Base-by-base conservation (phyloP, 2,113 vertebrate genomes). In the Poeciliopsis retropinna region DNA sequence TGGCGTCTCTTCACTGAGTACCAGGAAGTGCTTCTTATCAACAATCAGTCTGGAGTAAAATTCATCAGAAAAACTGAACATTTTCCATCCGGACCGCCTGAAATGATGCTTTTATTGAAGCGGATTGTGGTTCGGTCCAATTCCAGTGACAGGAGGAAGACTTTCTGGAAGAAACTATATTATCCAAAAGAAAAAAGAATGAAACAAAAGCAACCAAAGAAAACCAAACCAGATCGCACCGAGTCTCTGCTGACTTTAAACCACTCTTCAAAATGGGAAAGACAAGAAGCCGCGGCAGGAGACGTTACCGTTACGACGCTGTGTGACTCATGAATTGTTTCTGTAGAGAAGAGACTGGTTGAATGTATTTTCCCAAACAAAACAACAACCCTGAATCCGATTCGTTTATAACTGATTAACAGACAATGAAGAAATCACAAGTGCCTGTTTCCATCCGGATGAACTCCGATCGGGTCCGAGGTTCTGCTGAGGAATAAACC, bases 391-490 rank as follows among this genome's bases (percentile, higher is more conserved):
- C 19, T 54, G 19, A 54, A 54, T 54, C 19, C 2, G 25, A n/a
- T 57, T 57, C 19, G n/a, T n/a, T 73, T 64, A 41, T 4, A 29
- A 67, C 7, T 34, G 70, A 73, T 73, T 66, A 64, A 30, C 47
- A 57, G 57, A 30, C 17, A 64, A 73, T 73, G n/a, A 60, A 64
- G 32, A 64, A 67, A 54, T 85, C 77, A n/a, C 70, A 86, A 87
- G 87, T 90, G 88, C 90, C 86, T 85, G 72, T 79, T 78, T 22
- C 13, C 29, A n/a, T 60, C 76, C 51, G 75, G 73, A 67, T 57
- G 19, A 63, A 64, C 28, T 79, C 63, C 0, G 27, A 34, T 73
- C 32, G 3, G 29, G 19, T 47, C 44, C 19, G 15, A 31, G 30
- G 44, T 47, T 47, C n/a, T 64, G 60, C 73, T 15, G 44, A 67